Conservation (phyloP, 2,797 vertebrate species). For the Diceros bicornis region DNA sequence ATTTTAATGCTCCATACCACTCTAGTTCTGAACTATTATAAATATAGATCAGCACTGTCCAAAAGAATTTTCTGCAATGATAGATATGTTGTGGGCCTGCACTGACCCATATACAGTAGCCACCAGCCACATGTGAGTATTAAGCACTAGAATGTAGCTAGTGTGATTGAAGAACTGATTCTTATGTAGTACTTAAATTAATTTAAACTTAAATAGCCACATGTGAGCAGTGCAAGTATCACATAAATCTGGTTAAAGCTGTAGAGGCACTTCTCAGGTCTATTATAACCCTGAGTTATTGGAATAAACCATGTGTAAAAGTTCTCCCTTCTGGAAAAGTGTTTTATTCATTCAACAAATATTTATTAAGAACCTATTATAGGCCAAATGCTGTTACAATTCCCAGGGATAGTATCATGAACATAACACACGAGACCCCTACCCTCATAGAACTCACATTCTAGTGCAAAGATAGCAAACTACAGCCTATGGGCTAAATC, state of each 20-base stretch:
- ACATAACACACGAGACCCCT: background rate
- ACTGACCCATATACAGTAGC: background rate
- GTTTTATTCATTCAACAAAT: background rate
- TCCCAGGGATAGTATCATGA: background rate
- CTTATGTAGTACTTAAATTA: slow-evolving; percentile 4
- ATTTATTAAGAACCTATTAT: background rate
- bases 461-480: background rate
- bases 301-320: background rate
- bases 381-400: background rate
- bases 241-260: background rate
- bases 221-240: background rate
- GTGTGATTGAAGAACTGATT: background rate
- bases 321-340: slow-evolving; percentile 10
- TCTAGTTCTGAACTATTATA: background rate
- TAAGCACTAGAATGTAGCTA: background rate
- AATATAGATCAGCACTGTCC: background rate
- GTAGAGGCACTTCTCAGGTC: background rate
- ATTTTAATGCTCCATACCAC: background rate
- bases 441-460: background rate
- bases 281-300: background rate
- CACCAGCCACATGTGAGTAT: background rate
- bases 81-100: background rate
- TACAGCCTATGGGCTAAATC: background rate
- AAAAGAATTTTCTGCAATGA: background rate
- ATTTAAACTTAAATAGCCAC: background rate